These are phyloP conservation scores for Nomada lathburiana DNA, from an alignment of 2,888 invertebrate genomes.

Conservation along the genomic window DNA sequence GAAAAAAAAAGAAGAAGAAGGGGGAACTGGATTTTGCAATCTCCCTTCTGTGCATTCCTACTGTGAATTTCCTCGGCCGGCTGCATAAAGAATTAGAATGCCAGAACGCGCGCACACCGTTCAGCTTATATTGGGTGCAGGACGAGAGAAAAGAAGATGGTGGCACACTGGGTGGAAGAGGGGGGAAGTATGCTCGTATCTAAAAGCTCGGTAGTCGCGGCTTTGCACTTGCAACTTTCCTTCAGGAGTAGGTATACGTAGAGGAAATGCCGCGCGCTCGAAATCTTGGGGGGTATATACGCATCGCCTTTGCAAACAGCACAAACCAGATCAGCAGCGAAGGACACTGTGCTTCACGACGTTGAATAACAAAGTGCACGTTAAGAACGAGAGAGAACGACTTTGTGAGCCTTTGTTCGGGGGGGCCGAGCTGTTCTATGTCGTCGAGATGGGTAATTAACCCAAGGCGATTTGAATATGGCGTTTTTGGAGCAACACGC, in stretches of 20 bases:
- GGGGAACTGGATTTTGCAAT: constrained; percentile 74
- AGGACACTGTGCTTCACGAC: constrained; percentile 4
- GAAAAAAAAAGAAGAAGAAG: constrained; percentile 21
- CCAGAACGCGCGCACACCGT: constrained; percentile 41
- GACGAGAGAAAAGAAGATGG: constrained; percentile 19
- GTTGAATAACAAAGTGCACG: constrained; percentile 44
- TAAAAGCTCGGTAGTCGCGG: constrained; percentile 39
- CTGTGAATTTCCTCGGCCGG: constrained; percentile 63
- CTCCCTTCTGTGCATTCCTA: constrained; percentile 68
- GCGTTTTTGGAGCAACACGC: not conserved
- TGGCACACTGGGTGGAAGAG: not conserved
- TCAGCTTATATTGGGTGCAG: constrained; percentile 19
- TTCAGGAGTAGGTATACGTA: not conserved
- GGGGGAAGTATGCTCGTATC: constrained; percentile 11
- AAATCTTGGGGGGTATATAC: constrained; percentile 44
- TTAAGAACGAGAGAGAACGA: constrained; percentile 3
- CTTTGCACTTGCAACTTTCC: constrained; percentile 67
- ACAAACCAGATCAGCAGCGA: constrained; percentile 51
- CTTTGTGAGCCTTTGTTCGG: constrained; percentile 22
- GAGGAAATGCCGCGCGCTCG: constrained; percentile 13
- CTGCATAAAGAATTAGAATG: constrained; percentile 73
- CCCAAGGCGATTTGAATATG: constrained; percentile 17
- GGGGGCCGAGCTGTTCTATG: not conserved
- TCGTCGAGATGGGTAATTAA: constrained; percentile 44
- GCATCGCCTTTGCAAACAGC: constrained; percentile 54